Conservation (phyloP, 2,888 invertebrate genomes). For the Conomelus anceps region DNA sequence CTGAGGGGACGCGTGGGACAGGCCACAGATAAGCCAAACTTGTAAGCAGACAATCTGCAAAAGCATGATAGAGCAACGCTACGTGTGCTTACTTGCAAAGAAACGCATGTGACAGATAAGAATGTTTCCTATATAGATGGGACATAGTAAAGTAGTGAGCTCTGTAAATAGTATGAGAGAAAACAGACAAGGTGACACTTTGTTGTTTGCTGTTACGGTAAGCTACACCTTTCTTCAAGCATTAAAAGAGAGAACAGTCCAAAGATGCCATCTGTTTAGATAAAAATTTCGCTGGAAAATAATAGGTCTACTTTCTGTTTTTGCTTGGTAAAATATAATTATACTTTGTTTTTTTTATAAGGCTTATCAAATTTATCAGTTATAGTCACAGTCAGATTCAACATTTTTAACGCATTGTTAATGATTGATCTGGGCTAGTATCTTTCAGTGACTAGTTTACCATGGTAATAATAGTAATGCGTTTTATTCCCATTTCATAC, state of each 20-base stretch:
- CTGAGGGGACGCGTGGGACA: not conserved
- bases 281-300: no score
- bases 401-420: no score
- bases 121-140: not conserved
- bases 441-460: no score
- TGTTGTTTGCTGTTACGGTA: not conserved
- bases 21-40: not conserved
- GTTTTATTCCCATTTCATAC: no score
- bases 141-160: not conserved
- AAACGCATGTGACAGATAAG: not conserved
- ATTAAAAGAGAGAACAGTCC: not conserved
- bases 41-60: not conserved
- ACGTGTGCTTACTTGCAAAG: not conserved
- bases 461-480: no score
- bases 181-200: not conserved
- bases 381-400: no score
- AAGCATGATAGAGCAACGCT: not conserved
- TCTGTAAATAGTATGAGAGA: not conserved
- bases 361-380: no score
- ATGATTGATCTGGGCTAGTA: no score
- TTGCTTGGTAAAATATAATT: no score
- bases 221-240: not conserved
- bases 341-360: no score
- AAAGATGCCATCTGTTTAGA: not conserved
- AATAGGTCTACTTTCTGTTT: no score